phyloP scores from a whole-genome alignment of 1,140 invertebrate species.

The Anthonomus grandis region DNA sequence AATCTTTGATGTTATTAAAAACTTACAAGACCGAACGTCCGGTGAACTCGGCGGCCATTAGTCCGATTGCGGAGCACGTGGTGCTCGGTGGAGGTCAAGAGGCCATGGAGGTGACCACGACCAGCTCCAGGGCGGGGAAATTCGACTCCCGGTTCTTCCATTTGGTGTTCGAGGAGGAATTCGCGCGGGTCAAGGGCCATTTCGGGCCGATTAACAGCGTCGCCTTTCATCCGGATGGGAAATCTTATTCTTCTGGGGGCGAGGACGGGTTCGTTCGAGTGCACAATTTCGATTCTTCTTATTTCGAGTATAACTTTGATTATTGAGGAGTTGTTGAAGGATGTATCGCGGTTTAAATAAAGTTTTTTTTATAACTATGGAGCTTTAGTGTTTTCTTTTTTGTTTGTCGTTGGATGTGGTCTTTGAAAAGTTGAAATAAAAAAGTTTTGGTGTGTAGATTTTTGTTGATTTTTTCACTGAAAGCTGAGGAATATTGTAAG shows the following conservation, averaged over 20 bases:
- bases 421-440: too few relatives aligned
- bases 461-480: too few relatives aligned
- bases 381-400: too few relatives aligned
- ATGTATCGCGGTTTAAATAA: too few relatives aligned
- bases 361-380: too few relatives aligned
- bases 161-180: slow-evolving; percentile 99
- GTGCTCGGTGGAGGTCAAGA: slow-evolving; percentile 96
- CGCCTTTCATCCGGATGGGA: slow-evolving; percentile 97
- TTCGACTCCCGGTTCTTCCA: slow-evolving; percentile 99
- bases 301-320: slow-evolving; percentile 97
- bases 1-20: slow-evolving; percentile 81
- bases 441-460: too few relatives aligned
- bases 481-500: too few relatives aligned
- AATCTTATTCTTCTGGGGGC: slow-evolving; percentile 93
- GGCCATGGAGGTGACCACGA: slow-evolving; percentile 98
- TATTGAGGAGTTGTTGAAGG: too few relatives aligned
- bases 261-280: slow-evolving; percentile 98
- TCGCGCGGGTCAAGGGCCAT: slow-evolving; percentile 96
- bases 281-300: slow-evolving; percentile 93
- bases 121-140: slow-evolving; percentile 91
- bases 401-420: too few relatives aligned
- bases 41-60: slow-evolving; percentile 94
- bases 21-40: slow-evolving; percentile 95
- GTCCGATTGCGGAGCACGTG: slow-evolving; percentile 91
- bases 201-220: slow-evolving; percentile 99